Conservation (phyloP, 1,140 invertebrate genomes). For the Drosophila biarmipes region DNA sequence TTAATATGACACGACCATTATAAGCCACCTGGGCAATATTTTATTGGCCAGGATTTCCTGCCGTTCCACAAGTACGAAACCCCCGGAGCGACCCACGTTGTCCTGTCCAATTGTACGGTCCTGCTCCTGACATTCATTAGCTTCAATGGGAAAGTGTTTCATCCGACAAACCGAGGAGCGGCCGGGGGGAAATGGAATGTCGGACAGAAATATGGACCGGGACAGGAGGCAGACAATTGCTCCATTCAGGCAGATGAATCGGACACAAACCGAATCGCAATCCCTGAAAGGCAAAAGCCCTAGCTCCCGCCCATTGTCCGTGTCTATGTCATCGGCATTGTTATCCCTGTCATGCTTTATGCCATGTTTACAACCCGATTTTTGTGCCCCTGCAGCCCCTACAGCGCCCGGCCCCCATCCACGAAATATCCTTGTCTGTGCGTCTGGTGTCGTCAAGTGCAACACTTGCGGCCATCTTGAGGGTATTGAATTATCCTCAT, state of each 20-base stretch:
- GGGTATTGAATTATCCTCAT: constrained; percentile 58
- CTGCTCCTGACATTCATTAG: constrained; percentile 61
- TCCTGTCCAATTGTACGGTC: constrained; percentile 22
- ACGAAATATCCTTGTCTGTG: constrained; percentile 8
- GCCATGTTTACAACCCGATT: constrained; percentile 67
- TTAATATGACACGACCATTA: background rate
- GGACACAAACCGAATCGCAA: constrained; percentile 37
- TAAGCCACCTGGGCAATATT: constrained; percentile 4
- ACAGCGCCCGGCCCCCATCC: background rate
- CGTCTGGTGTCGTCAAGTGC: constrained; percentile 50
- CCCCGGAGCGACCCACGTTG: constrained; percentile 25
- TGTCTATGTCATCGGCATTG: constrained; percentile 64
- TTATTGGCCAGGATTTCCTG: background rate
- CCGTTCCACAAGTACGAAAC: constrained; percentile 5
- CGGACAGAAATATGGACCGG: constrained; percentile 10
- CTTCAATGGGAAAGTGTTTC: constrained; percentile 60
- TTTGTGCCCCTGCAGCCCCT: constrained; percentile 15
- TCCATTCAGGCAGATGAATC: constrained; percentile 48
- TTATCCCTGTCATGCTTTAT: constrained; percentile 68
- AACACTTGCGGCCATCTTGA: constrained; percentile 65
- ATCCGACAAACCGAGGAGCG: constrained; percentile 35
- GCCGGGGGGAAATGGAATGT: constrained; percentile 8
- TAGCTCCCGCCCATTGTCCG: constrained; percentile 32
- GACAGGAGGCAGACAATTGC: constrained; percentile 49
- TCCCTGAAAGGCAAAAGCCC: constrained; percentile 24